phyloP scores from a whole-genome alignment of 2,113 vertebrate species.

The Tragelaphus imberbis region DNA sequence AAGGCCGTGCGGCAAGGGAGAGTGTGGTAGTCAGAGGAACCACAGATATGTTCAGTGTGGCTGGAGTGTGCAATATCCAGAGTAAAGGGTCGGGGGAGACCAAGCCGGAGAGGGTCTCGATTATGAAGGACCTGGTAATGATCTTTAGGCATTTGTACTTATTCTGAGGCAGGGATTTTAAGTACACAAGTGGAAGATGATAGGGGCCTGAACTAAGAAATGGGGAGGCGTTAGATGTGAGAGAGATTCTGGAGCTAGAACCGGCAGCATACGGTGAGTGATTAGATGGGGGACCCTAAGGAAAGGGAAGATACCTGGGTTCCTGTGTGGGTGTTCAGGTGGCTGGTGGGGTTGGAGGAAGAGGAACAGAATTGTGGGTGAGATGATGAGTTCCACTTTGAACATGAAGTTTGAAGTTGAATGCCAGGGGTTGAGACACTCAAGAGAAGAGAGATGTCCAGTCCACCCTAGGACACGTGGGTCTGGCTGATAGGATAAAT shows the following conservation, averaged over 20 bases:
- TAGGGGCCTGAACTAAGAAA: rapidly evolving
- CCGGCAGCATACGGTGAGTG: rapidly evolving
- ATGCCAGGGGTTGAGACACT: background rate
- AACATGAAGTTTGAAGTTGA: background rate
- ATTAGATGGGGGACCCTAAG: rapidly evolving
- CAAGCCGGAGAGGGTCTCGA: background rate
- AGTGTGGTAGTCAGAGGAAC: rapidly evolving
- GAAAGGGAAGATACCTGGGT: background rate
- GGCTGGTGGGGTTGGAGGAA: background rate
- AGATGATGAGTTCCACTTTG: background rate
- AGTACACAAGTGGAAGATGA: background rate
- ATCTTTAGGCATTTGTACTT: background rate
- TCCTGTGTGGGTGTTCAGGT: background rate
- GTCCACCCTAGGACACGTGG: background rate
- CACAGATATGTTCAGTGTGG: no score
- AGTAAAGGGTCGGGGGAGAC: background rate
- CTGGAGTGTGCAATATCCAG: background rate
- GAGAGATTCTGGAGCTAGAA: background rate
- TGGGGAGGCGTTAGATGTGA: background rate
- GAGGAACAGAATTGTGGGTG: background rate
- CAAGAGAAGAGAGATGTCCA: background rate
- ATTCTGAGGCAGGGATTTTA: background rate
- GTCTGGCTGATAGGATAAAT: background rate
- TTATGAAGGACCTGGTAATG: background rate
- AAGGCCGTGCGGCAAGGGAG: background rate